Percentiles rank a stretch among this genome's conserved stretches.
Evolutionary conservation across 1,140 invertebrate species (phyloP).

Genomic region (Samia ricini): DNA sequence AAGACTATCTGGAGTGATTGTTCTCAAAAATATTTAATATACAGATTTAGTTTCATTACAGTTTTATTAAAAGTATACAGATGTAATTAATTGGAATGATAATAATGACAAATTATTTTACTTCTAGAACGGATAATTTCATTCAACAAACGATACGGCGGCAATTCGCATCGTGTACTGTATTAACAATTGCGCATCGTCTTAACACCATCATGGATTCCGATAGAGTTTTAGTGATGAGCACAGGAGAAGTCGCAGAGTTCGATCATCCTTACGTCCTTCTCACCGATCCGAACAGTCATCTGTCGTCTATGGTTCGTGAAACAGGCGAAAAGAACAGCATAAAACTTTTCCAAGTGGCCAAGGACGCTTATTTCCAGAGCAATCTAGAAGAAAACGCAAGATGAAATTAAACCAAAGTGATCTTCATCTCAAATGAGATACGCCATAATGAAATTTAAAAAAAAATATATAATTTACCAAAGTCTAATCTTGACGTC

Average conservation of each 20-base stretch:
- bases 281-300: constrained; percentile 76
- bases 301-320: constrained; percentile 56
- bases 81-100: too few species aligned
- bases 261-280: constrained; percentile 84
- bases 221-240: constrained; percentile 88
- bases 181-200: constrained; percentile 90
- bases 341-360: constrained; percentile 68
- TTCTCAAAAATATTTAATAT: too few species aligned
- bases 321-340: constrained; percentile 63
- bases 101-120: neutral
- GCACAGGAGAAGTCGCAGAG: constrained; percentile 82
- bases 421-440: neutral
- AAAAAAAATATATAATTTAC: neutral
- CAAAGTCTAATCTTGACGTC: neutral
- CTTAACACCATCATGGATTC: constrained; percentile 85
- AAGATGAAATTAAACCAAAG: constrained; percentile 26
- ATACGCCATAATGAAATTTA: neutral
- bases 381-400: constrained; percentile 53
- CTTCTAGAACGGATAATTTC: constrained; percentile 79
- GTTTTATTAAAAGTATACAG: too few species aligned
- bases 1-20: too few species aligned
- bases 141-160: constrained; percentile 81
- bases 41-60: too few species aligned
- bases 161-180: constrained; percentile 82
- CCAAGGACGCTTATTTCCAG: constrained; percentile 79